Evolutionary conservation across 2,113 vertebrate species (phyloP), one percentile per base, ranked within the genome.

Genomic region (Microcebus murinus): DNA sequence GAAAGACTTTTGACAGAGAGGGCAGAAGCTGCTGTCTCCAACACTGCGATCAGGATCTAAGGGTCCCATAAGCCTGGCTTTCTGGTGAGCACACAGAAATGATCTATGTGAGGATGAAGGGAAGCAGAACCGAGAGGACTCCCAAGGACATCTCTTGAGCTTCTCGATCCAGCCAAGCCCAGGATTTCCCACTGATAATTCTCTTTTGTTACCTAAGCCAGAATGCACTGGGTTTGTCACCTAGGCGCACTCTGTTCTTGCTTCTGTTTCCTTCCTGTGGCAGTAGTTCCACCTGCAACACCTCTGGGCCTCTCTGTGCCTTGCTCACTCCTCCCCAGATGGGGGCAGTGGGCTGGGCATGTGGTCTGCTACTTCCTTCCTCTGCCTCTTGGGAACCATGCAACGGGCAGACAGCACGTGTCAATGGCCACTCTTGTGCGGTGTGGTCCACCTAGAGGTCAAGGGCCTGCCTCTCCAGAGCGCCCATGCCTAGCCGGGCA

Each of bases 401-500:
- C 13, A 31, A 31, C 4, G 29, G 63, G 63, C 29, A 65, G 63
- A 65, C 63, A 61, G 25, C 59, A 27, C 25, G 3, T 10, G 59
- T 9, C 25, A 27, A 27, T 61, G 25, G 59, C 23, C 59, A 61
- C 9, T 27, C 59, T 25, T 61, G 59, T 10, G 9, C 59, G 0
- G 8, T 27, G 59, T 65, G 7, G 36, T n/a, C 67, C 23, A 13
- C 39, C 59, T 4, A 4, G 59, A 61, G 59, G 25, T 61, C 9
- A 3, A 61, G 25, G 31, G 63, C 42, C 39, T 11, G 27, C 3
- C 42, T 20, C 74, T 7, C 42, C n/a, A 61, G 23, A 11, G 0
- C 42, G 31, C 0, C 0, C 1, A 3, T 7, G 45, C n/a, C 65
- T 85, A n/a, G 74, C 1, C 1, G 59, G 34, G 14, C 68, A 48